Evolutionary conservation across 2,113 vertebrate species (phyloP).

Genomic region (Lagopus muta): DNA sequence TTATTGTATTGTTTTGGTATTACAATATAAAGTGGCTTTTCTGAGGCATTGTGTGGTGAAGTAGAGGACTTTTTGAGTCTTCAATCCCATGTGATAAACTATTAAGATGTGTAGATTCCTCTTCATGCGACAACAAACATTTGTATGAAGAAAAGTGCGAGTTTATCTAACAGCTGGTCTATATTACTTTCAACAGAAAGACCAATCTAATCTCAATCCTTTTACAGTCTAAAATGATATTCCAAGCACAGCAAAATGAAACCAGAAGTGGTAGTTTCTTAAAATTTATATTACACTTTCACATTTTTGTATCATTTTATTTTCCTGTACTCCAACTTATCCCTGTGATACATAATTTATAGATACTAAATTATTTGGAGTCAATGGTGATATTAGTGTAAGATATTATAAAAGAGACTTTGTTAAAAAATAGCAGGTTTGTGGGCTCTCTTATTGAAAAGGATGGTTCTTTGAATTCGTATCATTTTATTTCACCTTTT

Average conservation of each 20-base stretch:
- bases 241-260: neutral
- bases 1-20: neutral
- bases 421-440: neutral
- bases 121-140: neutral
- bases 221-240: neutral
- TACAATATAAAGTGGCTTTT: neutral
- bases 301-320: neutral
- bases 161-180: neutral
- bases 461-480: neutral
- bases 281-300: neutral
- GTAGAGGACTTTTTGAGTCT: neutral
- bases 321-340: neutral
- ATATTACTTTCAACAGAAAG: neutral
- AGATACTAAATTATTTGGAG: no score
- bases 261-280: neutral
- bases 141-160: neutral
- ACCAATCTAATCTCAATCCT: neutral
- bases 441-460: rapidly evolving
- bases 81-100: neutral
- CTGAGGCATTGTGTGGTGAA: neutral
- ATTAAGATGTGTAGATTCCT: neutral
- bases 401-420: neutral
- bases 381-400: neutral
- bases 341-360: neutral
- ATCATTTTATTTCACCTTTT: neutral